Conservation (phyloP, 2,797 vertebrate genomes). For the Parauchenoglanis punctatus region DNA sequence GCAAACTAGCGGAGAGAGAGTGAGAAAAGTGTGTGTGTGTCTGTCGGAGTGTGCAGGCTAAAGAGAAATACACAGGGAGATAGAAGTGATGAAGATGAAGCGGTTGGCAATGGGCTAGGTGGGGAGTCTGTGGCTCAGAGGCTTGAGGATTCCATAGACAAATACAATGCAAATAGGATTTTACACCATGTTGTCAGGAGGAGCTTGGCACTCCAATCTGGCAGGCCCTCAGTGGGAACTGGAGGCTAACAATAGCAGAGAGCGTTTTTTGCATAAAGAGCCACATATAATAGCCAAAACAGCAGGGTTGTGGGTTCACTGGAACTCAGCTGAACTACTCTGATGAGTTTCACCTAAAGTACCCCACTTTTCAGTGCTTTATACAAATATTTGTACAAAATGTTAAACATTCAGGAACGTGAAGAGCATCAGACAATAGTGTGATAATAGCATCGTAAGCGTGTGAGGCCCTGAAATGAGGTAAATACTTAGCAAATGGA, state of each 20-base stretch:
- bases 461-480: background rate
- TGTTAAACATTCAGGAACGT: slow-evolving; percentile 28
- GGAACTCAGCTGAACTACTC: slow-evolving; percentile 72
- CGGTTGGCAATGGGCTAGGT: slow-evolving; percentile 45
- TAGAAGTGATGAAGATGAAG: slow-evolving; percentile 51
- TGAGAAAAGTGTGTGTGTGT: background rate
- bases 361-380: slow-evolving; percentile 23
- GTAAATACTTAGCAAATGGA: slow-evolving; percentile 22
- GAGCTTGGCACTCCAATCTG: slow-evolving; percentile 58
- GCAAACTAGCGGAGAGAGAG: slow-evolving; percentile 32
- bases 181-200: slow-evolving; percentile 62
- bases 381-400: slow-evolving; percentile 35
- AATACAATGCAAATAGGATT: slow-evolving; percentile 68
- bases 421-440: slow-evolving; percentile 21
- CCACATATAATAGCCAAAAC: slow-evolving; percentile 64
- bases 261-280: slow-evolving; percentile 57
- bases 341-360: slow-evolving; percentile 50
- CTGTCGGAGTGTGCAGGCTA: slow-evolving; percentile 26
- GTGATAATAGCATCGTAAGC: slow-evolving; percentile 26
- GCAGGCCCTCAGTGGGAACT: slow-evolving; percentile 60
- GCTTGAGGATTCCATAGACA: slow-evolving; percentile 57
- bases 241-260: slow-evolving; percentile 59
- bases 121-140: slow-evolving; percentile 49
- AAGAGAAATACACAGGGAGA: slow-evolving; percentile 6
- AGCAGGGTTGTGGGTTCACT: slow-evolving; percentile 73